Conservation (phyloP, 2,797 vertebrate genomes). For the Sciaenops ocellatus region DNA sequence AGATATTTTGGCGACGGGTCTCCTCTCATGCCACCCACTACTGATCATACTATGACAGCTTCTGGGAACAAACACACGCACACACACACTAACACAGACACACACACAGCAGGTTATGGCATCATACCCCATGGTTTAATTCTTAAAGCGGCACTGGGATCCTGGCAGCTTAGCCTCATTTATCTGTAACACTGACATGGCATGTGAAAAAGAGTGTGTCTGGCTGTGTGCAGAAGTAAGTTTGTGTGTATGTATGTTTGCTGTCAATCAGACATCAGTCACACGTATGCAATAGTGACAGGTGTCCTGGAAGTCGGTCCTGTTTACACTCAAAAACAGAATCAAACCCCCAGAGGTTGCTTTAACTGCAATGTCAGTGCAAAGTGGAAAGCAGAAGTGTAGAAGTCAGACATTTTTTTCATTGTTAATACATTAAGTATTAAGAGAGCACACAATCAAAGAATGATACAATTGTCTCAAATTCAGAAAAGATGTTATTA, state of each 20-base stretch:
- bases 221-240: conserved; percentile 20
- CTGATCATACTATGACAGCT: conserved; percentile 69
- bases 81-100: conserved; percentile 13
- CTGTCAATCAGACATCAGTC: conserved; percentile 55
- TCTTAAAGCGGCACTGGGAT: conserved; percentile 46
- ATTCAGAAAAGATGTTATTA: too few species aligned
- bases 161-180: conserved; percentile 46
- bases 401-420: not conserved
- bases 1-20: conserved; percentile 42
- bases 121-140: conserved; percentile 44
- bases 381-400: not conserved
- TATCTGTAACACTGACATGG: conserved; percentile 39
- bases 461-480: not conserved
- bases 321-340: conserved; percentile 25
- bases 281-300: conserved; percentile 36
- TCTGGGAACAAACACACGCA: conserved; percentile 57
- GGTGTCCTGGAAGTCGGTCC: conserved; percentile 36
- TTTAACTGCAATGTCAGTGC: not conserved
- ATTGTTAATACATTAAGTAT: not conserved
- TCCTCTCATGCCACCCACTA: conserved; percentile 66
- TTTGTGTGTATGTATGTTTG: conserved; percentile 37
- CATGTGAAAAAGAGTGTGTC: conserved; percentile 33
- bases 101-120: conserved; percentile 34
- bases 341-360: not conserved
- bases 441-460: not conserved